Percentiles rank a stretch among this genome's conserved stretches.
Evolutionary conservation across 2,797 vertebrate species (phyloP).

Genomic region (Silurus aristotelis): DNA sequence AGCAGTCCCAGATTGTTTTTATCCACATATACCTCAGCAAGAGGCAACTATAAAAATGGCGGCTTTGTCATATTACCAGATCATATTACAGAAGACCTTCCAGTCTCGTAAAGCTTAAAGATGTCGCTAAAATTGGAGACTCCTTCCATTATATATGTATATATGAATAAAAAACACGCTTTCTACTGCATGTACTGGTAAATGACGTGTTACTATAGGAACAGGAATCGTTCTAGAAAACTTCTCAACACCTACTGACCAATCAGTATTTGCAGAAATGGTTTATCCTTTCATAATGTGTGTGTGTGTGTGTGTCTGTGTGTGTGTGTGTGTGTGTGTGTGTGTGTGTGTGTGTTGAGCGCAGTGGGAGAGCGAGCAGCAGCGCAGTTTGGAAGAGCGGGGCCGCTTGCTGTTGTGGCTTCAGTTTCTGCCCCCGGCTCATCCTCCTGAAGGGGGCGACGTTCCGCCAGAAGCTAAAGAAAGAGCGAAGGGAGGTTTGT

Average conservation of each 20-base stretch:
- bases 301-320: constrained; percentile 15
- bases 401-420: constrained; percentile 85
- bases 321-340: constrained; percentile 21
- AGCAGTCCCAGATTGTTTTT: too few relatives aligned
- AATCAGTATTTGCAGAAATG: not conserved
- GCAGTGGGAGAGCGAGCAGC: constrained; percentile 83
- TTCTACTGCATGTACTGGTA: too few relatives aligned
- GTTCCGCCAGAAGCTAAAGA: constrained; percentile 73
- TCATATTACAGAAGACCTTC: too few relatives aligned
- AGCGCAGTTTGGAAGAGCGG: constrained; percentile 83
- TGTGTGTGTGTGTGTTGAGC: not conserved
- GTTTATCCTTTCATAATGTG: not conserved
- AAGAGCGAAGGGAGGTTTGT: constrained; percentile 76
- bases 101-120: too few relatives aligned
- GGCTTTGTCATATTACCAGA: too few relatives aligned
- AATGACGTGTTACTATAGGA: too few relatives aligned
- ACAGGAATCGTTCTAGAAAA: not conserved
- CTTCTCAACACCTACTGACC: not conserved
- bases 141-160: too few relatives aligned
- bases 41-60: too few relatives aligned
- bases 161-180: too few relatives aligned
- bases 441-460: constrained; percentile 55
- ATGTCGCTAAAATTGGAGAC: too few relatives aligned
- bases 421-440: constrained; percentile 73
- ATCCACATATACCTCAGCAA: too few relatives aligned